Percentiles rank a stretch among this genome's conserved stretches.
Evolutionary conservation across 2,888 invertebrate species (phyloP).

Genomic region (Diarsia rubi): DNA sequence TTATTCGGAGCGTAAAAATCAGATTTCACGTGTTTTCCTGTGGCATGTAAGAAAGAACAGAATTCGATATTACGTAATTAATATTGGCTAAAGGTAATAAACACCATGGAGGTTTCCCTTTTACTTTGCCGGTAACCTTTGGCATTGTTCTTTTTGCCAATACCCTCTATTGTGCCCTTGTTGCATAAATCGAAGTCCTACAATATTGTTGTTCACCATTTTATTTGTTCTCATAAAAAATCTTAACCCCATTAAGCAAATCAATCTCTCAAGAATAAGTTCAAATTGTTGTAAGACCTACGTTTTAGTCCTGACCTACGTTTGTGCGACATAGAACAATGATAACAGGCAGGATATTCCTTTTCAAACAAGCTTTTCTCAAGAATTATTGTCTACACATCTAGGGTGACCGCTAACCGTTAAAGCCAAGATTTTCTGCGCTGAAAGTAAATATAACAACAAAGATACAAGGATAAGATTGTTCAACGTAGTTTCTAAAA

Average conservation of each 20-base stretch:
- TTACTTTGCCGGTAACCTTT: slow-evolving; percentile 32
- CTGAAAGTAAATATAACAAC: neutral
- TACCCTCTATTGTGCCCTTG: slow-evolving; percentile 43
- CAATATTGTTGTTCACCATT: slow-evolving; percentile 37
- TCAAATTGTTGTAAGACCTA: neutral
- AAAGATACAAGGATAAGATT: neutral
- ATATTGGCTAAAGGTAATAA: slow-evolving; percentile 23
- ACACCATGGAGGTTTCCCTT: neutral
- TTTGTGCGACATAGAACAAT: neutral
- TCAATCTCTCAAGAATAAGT: neutral
- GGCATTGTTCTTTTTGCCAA: slow-evolving; percentile 35
- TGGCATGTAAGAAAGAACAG: neutral
- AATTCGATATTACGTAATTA: slow-evolving; percentile 34
- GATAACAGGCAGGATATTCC: slow-evolving; percentile 3
- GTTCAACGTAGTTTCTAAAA: neutral
- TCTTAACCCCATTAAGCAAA: neutral
- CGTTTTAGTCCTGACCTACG: slow-evolving; percentile 3
- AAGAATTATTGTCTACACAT: slow-evolving; percentile 14
- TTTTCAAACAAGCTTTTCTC: slow-evolving; percentile 22
- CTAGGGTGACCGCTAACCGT: neutral
- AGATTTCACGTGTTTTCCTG: neutral
- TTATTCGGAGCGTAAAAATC: slow-evolving; percentile 20
- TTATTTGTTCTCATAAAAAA: slow-evolving; percentile 25
- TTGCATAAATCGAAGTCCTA: slow-evolving; percentile 38
- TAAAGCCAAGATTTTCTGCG: neutral